These are phyloP conservation scores for Drosophila tsacasi DNA, from an alignment of 1,140 invertebrate genomes.

Conservation along the genomic window DNA sequence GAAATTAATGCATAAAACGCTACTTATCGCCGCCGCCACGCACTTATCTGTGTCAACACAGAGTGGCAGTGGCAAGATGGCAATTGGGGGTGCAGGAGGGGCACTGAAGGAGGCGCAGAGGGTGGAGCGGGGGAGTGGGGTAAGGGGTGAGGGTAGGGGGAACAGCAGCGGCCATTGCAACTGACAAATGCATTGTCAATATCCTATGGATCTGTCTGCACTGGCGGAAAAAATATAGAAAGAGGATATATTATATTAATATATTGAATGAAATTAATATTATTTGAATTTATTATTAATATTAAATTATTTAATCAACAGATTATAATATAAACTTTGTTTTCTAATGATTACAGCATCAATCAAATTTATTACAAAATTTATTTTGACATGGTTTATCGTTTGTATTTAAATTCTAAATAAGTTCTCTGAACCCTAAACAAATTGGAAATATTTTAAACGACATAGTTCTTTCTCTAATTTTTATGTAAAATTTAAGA, in stretches of 20 bases:
- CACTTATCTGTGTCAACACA: conserved; percentile 84
- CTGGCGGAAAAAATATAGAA: not conserved
- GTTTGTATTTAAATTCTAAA: too few species aligned
- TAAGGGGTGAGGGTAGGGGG: not conserved
- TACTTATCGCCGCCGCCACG: conserved; percentile 78
- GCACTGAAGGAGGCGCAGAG: not conserved
- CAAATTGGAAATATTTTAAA: too few species aligned
- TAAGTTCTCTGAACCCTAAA: too few species aligned
- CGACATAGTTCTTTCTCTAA: too few species aligned
- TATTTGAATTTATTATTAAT: not conserved
- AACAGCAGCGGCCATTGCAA: conserved; percentile 18
- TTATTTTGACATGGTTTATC: too few species aligned
- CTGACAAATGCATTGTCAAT: conserved; percentile 82
- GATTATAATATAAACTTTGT: too few species aligned
- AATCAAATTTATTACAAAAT: too few species aligned
- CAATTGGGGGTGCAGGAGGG: conserved; percentile 1
- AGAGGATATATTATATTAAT: not conserved
- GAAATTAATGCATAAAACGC: conserved; percentile 84
- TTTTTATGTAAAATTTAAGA: not conserved
- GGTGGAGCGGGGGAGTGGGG: conserved; percentile 10
- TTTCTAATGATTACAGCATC: not conserved
- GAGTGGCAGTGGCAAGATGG: conserved; percentile 39
- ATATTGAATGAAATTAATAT: not conserved
- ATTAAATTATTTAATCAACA: too few species aligned
- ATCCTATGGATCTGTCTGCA: conserved; percentile 71